These are phyloP conservation scores for Xylocopa sonorina DNA, from an alignment of 1,140 invertebrate species.

Conservation along the genomic window DNA sequence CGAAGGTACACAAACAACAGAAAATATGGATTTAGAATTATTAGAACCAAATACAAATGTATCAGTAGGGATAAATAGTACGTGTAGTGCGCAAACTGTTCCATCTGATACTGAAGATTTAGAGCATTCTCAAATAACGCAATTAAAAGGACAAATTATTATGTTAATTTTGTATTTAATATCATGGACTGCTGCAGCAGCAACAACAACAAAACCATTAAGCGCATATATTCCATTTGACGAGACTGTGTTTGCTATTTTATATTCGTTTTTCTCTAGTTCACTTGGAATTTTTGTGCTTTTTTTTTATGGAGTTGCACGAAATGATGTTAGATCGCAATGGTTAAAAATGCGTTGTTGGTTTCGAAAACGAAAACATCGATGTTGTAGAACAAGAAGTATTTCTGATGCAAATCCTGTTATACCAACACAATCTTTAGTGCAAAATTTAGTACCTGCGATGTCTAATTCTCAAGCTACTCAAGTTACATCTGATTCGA, in stretches of 20 bases:
- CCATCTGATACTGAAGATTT: slow-evolving; percentile 90
- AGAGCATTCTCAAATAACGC: slow-evolving; percentile 90
- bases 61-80: slow-evolving; percentile 83
- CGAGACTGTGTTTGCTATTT: slow-evolving; percentile 89
- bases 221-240: slow-evolving; percentile 85
- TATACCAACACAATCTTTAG: slow-evolving; percentile 81
- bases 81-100: slow-evolving; percentile 85
- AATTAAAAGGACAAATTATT: slow-evolving; percentile 90
- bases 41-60: slow-evolving; percentile 85
- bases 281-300: slow-evolving; percentile 91
- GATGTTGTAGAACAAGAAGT: slow-evolving; percentile 85
- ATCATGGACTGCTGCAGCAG: slow-evolving; percentile 88
- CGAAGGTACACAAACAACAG: slow-evolving; percentile 91
- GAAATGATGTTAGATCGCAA: slow-evolving; percentile 90
- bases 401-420: slow-evolving; percentile 85
- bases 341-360: slow-evolving; percentile 87
- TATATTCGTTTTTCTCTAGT: slow-evolving; percentile 88
- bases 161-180: slow-evolving; percentile 89
- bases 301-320: slow-evolving; percentile 92
- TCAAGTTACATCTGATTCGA: slow-evolving; percentile 78
- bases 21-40: slow-evolving; percentile 91
- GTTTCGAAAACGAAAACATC: slow-evolving; percentile 83
- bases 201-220: slow-evolving; percentile 86
- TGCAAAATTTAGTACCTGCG: slow-evolving; percentile 70
- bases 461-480: slow-evolving; percentile 77